These are phyloP conservation scores for Acropora yongei DNA, from an alignment of 64 coral and sea anemone species.

Conservation along the genomic window DNA sequence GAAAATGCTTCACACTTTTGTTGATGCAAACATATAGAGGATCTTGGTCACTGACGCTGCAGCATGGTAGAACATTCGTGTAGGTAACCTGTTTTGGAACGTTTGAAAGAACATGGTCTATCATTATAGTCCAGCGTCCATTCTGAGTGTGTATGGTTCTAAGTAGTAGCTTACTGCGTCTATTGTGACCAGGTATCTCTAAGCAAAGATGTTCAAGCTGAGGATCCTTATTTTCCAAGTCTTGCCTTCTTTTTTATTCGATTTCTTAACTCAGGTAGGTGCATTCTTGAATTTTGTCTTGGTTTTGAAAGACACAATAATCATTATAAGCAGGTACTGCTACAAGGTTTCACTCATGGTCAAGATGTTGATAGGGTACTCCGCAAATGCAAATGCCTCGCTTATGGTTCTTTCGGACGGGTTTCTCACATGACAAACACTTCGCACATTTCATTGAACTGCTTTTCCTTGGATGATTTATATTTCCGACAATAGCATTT, in stretches of 20 bases:
- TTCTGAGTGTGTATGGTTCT: constrained; percentile 29
- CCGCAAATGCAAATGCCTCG: not conserved
- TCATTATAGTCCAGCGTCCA: constrained; percentile 10
- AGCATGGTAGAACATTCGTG: constrained; percentile 32
- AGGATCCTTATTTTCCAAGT: constrained; percentile 43
- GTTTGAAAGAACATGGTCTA: constrained; percentile 49
- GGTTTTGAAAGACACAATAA: not conserved
- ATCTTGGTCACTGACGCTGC: constrained; percentile 36
- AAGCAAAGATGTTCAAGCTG: constrained; percentile 21
- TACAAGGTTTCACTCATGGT: constrained; percentile 40
- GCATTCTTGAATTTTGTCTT: constrained; percentile 17
- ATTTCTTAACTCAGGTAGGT: not conserved
- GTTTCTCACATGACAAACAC: too few relatives aligned
- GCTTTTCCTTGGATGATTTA: too few relatives aligned
- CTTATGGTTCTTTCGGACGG: too few relatives aligned
- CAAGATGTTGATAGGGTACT: not conserved
- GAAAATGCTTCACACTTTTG: constrained; percentile 32
- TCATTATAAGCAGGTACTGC: constrained; percentile 2
- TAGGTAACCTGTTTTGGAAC: constrained; percentile 7
- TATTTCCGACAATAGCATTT: too few relatives aligned
- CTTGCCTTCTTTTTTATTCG: not conserved
- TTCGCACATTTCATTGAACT: too few relatives aligned
- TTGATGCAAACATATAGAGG: constrained; percentile 43
- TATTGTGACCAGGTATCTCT: constrained; percentile 14
- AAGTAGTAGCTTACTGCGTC: constrained; percentile 2